A percentile compares a stretch with the other conserved stretches of the same genome.
These are phyloP conservation scores for Pristionchus exspectatus DNA, from an alignment of 2,888 invertebrate species.

Conservation along the genomic window DNA sequence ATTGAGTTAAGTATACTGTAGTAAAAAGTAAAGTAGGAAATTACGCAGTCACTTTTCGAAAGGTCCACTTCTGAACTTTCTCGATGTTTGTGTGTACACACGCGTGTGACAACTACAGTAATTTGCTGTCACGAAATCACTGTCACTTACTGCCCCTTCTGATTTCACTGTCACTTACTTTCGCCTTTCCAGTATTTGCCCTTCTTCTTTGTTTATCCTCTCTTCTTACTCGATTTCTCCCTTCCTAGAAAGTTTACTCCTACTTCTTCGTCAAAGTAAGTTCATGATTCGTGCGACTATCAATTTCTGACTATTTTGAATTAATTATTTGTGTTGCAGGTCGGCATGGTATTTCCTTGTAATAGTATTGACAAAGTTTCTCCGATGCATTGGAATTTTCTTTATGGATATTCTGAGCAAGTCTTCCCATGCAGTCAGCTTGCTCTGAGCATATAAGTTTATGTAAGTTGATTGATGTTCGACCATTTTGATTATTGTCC, in stretches of 20 bases:
- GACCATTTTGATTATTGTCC: neutral
- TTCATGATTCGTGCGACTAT: neutral
- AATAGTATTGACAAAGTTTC: slow-evolving; percentile 73
- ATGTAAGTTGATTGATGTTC: slow-evolving; percentile 75
- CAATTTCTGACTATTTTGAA: neutral
- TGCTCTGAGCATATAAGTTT: slow-evolving; percentile 80
- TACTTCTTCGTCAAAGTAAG: slow-evolving; percentile 71
- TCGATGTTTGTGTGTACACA: too few species aligned
- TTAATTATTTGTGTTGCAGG: slow-evolving; percentile 59
- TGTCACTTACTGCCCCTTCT: too few species aligned
- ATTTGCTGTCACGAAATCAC: too few species aligned
- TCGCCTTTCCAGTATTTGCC: too few species aligned
- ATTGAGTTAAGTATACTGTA: too few species aligned
- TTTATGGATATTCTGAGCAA: slow-evolving; percentile 80
- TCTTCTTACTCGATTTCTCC: too few species aligned
- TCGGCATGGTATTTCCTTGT: slow-evolving; percentile 74
- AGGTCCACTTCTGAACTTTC: too few species aligned
- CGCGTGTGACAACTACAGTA: too few species aligned
- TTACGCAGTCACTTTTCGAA: too few species aligned
- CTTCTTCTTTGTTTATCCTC: too few species aligned
- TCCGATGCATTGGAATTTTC: slow-evolving; percentile 78
- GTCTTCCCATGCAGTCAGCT: slow-evolving; percentile 80
- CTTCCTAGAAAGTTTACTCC: slow-evolving; percentile 69
- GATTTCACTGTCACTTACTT: too few species aligned
- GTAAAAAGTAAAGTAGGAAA: too few species aligned